A percentile compares a stretch with the other conserved stretches of the same genome.
Conservation (phyloP, 1,140 invertebrate genomes). For the Agrilus planipennis region DNA sequence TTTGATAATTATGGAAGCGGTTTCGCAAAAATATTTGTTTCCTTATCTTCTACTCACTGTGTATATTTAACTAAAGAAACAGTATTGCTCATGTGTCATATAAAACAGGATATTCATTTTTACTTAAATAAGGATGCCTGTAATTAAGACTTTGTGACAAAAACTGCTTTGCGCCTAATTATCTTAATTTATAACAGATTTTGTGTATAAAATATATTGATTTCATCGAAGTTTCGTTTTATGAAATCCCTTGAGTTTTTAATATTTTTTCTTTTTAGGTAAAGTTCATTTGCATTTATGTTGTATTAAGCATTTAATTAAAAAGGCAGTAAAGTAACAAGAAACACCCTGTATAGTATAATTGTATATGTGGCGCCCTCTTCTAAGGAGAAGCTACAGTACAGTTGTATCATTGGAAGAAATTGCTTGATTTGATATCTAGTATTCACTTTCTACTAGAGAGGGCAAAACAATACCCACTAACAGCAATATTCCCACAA, state of each 20-base stretch:
- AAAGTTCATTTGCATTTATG: no score
- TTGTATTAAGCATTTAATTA: background rate
- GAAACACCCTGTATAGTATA: background rate
- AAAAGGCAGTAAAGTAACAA: background rate
- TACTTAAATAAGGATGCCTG: conserved; percentile 4
- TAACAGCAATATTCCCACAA: no score
- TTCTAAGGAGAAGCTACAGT: no score
- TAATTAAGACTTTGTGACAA: conserved; percentile 10
- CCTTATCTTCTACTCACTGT: conserved; percentile 7
- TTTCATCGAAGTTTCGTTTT: conserved; percentile 19
- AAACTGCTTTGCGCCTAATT: conserved; percentile 26
- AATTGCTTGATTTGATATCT: no score
- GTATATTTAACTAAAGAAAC: conserved; percentile 1
- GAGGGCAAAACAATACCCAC: no score
- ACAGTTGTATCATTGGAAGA: no score
- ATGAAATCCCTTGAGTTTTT: conserved; percentile 1
- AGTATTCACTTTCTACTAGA: no score
- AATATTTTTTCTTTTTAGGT: no score
- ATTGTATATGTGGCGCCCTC: no score
- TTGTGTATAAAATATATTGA: conserved; percentile 30
- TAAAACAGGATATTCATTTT: conserved; percentile 16
- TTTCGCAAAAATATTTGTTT: conserved; percentile 12
- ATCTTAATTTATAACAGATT: conserved; percentile 28
- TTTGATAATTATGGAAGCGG: conserved; percentile 14
- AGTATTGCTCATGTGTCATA: conserved; percentile 7